Evolutionary conservation across 2,797 vertebrate genomes (phyloP), one percentile per base, ranked within the genome.

Genomic region (Monodelphis domestica): DNA sequence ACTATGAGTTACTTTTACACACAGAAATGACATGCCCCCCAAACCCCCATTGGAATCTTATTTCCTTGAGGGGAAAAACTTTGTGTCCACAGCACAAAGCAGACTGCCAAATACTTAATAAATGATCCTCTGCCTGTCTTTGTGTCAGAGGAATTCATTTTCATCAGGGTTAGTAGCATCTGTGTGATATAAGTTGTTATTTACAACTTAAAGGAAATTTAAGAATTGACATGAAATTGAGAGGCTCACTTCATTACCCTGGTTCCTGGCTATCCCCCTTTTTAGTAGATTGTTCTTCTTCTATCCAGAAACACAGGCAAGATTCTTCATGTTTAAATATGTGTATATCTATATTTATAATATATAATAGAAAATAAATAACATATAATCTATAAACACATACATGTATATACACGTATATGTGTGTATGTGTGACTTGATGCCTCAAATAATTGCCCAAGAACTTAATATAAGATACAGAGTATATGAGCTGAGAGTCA

Each of bases 1-100:
- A 56, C 91, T 93, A 88, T 96, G 95, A 97, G 95, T 96, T 96
- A 52, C 89, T 96, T 94, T 96, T 53, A 56, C 91, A 91, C 95
- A 95, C 50, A 93, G 92, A 88, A 89, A 78, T 91, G 93, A 90
- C 95, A 96, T 56, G 45, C 33, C 38, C 38, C n/a, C n/a, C n/a
- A n/a, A n/a, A n/a, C n/a, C n/a, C 38, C 50, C 24, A 12, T 26
- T 84, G 70, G 38, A 70, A 38, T 38, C 70, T 14, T 70, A 84
- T 84, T 84, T 45, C 38, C 9, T 50, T 26, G 38, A 50, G 38
- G 24, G 33, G 21, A 84, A 84, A 84, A 38, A 84, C 21, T 45
- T 84, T 84, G 70, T 50, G 50, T 45, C 9, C 33, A 9, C 38
- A 45, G 33, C 17, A 84, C 70, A 84, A 84, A 50, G 50, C 21